These are phyloP conservation scores for Solen grandis DNA, from an alignment of 1,140 invertebrate species.

Conservation along the genomic window DNA sequence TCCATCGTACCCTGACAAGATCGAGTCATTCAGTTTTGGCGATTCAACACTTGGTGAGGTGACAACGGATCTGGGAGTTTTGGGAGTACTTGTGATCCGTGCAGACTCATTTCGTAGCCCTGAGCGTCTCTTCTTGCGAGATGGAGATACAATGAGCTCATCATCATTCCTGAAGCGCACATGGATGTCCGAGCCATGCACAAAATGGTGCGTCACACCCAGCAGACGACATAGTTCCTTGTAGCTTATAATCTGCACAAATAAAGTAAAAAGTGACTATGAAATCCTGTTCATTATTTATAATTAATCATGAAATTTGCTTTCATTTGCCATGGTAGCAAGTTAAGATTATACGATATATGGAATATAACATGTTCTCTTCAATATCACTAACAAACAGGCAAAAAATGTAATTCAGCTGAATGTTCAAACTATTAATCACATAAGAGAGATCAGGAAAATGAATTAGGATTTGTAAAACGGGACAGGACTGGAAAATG, in stretches of 20 bases:
- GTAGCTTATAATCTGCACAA: constrained; percentile 70
- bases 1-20: constrained; percentile 75
- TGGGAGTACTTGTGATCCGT: constrained; percentile 38
- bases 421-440: too few species aligned
- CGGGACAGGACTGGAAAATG: not conserved
- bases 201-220: constrained; percentile 70
- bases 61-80: constrained; percentile 22
- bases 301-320: not conserved
- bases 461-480: too few species aligned
- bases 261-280: constrained; percentile 12
- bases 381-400: too few species aligned
- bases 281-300: not conserved
- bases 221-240: constrained; percentile 71
- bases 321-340: not conserved
- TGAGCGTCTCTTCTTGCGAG: constrained; percentile 59
- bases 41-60: constrained; percentile 2
- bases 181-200: constrained; percentile 65
- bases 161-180: constrained; percentile 71
- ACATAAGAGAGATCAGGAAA: too few species aligned
- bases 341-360: not conserved
- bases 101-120: constrained; percentile 20
- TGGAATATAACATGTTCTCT: too few species aligned
- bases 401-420: too few species aligned
- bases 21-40: constrained; percentile 64
- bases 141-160: constrained; percentile 76